phyloP scores from a whole-genome alignment of 2,888 invertebrate genomes.

The Amiota mariae region DNA sequence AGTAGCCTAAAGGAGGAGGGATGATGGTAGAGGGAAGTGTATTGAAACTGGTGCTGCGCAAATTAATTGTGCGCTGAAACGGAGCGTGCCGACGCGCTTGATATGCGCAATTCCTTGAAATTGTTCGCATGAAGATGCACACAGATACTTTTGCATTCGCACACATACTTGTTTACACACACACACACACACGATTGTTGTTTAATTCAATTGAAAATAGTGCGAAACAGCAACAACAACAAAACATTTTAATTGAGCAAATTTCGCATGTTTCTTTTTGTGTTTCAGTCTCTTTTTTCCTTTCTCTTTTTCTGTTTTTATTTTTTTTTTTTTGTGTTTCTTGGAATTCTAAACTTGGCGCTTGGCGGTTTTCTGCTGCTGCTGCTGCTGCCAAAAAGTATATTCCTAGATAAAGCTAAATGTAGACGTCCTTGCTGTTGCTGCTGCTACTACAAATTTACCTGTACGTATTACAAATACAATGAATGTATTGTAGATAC shows the following conservation, averaged over 20 bases:
- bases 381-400: background rate
- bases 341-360: slow-evolving; percentile 67
- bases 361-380: slow-evolving; percentile 58
- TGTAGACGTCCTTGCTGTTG: slow-evolving; percentile 26
- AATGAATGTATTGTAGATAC: background rate
- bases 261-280: slow-evolving; percentile 28
- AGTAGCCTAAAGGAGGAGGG: background rate
- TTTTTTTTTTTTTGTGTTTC: slow-evolving; percentile 38
- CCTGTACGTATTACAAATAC: slow-evolving; percentile 54
- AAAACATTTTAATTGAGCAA: slow-evolving; percentile 64
- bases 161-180: slow-evolving; percentile 15
- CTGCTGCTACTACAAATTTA: slow-evolving; percentile 41
- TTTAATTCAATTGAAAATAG: slow-evolving; percentile 68
- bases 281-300: background rate
- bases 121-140: slow-evolving; percentile 64
- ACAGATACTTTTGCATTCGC: background rate
- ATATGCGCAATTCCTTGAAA: slow-evolving; percentile 73
- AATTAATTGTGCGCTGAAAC: slow-evolving; percentile 72
- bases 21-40: background rate
- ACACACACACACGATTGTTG: slow-evolving; percentile 37
- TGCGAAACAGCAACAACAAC: slow-evolving; percentile 55
- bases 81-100: slow-evolving; percentile 73
- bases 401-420: background rate
- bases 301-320: slow-evolving; percentile 4
- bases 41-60: slow-evolving; percentile 57